Evolutionary conservation across 2,113 vertebrate species (phyloP), one percentile per base, ranked within the genome.

Genomic region (Amphiprion percula): DNA sequence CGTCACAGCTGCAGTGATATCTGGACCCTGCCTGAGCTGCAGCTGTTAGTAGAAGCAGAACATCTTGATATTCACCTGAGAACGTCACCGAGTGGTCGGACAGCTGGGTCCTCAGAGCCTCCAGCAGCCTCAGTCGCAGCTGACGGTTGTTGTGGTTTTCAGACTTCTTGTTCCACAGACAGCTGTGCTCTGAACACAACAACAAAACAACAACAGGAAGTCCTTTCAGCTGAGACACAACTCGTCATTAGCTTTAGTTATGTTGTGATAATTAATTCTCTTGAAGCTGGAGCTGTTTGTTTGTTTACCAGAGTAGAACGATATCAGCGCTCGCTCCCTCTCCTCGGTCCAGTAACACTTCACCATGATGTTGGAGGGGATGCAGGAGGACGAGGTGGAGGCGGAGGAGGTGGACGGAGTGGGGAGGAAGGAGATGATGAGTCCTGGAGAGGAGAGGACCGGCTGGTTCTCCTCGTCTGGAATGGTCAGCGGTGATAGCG

Each of bases 81-180:
- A 92, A 77, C 0, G 71, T 17, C n/a, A 78, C 68, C 0, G 71
- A n/a, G 16, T 56, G 67, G 67, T 92, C 71, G 0, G 86, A 88
- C 80, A 92, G 74, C 65, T 63, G 80, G 14, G 14, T 66, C 46
- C 80, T 87, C 64, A 92, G 83, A 5, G 47, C 19, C 61, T 92
- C 88, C 65, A 92, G 79, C 46, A 90, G 86, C 41, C 54, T 61
- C 61, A 70, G 71, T 26, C 89, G 68, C 44, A 91, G 84, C 65
- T 77, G 89, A 24, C 89, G 91, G 84, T 91, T 91, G 74, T 87
- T 90, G 86, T 90, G 86, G 80, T 90, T 87, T 53, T 87, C 88
- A 37, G 87, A 91, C 62, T 64, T 88, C 80, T 84, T 90, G 68
- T 84, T 87, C 91, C 91, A 92, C 46, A 92, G 76, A 66, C 89